These are phyloP conservation scores for Chrosomus eos DNA, from an alignment of 2,797 vertebrate genomes.

Conservation along the genomic window DNA sequence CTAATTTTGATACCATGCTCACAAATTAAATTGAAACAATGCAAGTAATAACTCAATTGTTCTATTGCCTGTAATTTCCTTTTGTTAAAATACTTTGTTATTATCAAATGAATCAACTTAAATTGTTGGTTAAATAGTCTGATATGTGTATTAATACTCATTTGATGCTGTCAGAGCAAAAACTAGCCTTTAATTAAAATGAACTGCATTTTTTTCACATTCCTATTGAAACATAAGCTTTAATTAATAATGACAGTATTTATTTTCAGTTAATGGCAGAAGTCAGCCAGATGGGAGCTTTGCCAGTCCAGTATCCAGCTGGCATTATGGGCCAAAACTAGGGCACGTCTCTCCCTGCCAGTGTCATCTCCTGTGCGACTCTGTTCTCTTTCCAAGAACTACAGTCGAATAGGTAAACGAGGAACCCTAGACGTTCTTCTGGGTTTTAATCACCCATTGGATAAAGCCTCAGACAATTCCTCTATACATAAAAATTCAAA, in stretches of 20 bases:
- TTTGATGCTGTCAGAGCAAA: background rate
- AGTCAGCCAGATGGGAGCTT: conserved; percentile 29
- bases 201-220: background rate
- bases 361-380: conserved; percentile 3
- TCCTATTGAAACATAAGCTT: background rate
- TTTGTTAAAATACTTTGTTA: background rate
- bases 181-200: background rate
- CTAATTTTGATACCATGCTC: too few species aligned
- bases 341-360: conserved; percentile 10
- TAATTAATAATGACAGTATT: background rate
- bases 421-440: background rate
- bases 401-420: conserved; percentile 9
- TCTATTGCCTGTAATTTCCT: background rate
- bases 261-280: conserved; percentile 25
- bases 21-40: background rate
- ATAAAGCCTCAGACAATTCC: background rate
- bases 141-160: background rate
- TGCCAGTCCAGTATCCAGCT: conserved; percentile 40
- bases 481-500: background rate
- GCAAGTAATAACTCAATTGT: background rate
- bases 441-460: conserved; percentile 12
- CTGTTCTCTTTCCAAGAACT: conserved; percentile 51
- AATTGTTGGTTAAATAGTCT: background rate
- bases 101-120: background rate
- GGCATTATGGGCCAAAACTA: conserved; percentile 44